These are phyloP conservation scores for Rhea pennata DNA, from an alignment of 2,113 vertebrate genomes.

Conservation along the genomic window DNA sequence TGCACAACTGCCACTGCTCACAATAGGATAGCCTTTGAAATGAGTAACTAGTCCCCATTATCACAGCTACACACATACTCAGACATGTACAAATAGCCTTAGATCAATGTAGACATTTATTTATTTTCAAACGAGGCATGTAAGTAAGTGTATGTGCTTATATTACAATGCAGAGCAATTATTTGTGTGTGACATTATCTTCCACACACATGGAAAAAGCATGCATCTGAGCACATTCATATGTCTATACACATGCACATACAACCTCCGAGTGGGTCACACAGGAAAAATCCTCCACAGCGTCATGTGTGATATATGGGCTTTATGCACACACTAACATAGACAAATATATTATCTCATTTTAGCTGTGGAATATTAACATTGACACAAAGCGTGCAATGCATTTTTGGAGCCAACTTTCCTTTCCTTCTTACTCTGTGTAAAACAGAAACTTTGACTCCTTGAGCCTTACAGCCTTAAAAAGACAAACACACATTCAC, in stretches of 20 bases:
- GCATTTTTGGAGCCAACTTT: background rate
- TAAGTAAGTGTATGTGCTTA: background rate
- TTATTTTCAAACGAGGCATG: background rate
- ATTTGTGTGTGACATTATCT: background rate
- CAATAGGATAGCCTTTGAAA: constrained; percentile 44
- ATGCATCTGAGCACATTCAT: background rate
- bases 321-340: background rate
- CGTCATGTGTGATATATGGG: background rate
- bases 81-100: background rate
- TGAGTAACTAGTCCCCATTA: constrained; percentile 28
- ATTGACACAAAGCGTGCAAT: background rate
- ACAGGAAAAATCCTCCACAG: background rate
- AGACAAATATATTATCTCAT: background rate
- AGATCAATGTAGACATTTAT: background rate
- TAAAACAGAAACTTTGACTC: constrained; percentile 20
- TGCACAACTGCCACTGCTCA: constrained; percentile 48
- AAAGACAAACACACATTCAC: constrained; percentile 11
- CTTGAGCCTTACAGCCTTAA: background rate
- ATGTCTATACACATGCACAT: accelerated
- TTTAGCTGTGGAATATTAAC: background rate
- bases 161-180: background rate
- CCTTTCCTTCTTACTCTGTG: background rate
- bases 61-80: background rate
- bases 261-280: background rate
- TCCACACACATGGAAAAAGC: background rate